These are phyloP conservation scores for Tribolium madens DNA, from an alignment of 1,140 invertebrate genomes.

Conservation along the genomic window DNA sequence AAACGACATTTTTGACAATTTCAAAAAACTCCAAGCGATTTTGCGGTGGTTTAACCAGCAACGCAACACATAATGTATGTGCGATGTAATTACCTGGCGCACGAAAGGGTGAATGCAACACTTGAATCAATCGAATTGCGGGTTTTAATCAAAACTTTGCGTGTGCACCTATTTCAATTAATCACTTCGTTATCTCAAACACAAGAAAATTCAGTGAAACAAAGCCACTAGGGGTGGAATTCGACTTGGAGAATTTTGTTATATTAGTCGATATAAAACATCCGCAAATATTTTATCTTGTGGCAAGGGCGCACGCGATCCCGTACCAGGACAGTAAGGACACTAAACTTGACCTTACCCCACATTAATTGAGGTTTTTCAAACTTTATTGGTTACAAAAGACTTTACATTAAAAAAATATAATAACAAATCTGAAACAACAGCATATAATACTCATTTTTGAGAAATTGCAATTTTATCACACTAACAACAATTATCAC, in stretches of 20 bases:
- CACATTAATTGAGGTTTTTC: slow-evolving; percentile 14
- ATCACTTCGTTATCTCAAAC: slow-evolving; percentile 10
- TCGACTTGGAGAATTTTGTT: slow-evolving; percentile 11
- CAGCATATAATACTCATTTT: slow-evolving; percentile 29
- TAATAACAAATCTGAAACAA: slow-evolving; percentile 28
- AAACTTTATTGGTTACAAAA: slow-evolving; percentile 2
- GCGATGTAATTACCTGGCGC: slow-evolving; percentile 9
- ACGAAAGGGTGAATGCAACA: slow-evolving; percentile 26
- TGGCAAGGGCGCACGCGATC: slow-evolving; percentile 52
- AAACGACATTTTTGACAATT: slow-evolving; percentile 38
- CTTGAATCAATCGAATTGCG: slow-evolving; percentile 20
- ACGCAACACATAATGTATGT: slow-evolving; percentile 15
- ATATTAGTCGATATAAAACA: slow-evolving; percentile 26
- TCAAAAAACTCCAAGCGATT: neutral
- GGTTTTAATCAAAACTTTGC: slow-evolving; percentile 11
- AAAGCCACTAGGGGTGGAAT: neutral
- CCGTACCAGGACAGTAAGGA: slow-evolving; percentile 53
- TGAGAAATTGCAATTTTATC: slow-evolving; percentile 40
- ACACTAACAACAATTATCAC: slow-evolving; percentile 37
- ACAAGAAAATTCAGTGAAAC: neutral
- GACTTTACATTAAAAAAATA: slow-evolving; percentile 32
- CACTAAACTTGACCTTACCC: slow-evolving; percentile 54
- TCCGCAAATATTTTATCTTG: slow-evolving; percentile 44
- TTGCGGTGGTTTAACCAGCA: neutral
- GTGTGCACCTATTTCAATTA: slow-evolving; percentile 8